phyloP scores from a whole-genome alignment of 2,797 vertebrate genomes.

The Pterois miles region DNA sequence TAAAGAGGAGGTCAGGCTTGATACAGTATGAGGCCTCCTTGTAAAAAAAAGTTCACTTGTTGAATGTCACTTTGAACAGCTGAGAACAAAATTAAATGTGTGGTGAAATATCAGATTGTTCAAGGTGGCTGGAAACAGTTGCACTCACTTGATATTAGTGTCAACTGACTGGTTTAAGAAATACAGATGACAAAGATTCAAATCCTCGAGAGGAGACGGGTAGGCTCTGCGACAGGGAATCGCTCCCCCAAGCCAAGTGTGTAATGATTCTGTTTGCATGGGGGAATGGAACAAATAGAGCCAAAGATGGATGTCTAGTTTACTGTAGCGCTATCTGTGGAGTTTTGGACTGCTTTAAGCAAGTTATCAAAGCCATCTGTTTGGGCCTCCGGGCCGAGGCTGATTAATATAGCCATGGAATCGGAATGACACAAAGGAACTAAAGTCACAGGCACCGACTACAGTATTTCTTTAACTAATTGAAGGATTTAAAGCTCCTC shows the following conservation, averaged over 20 bases:
- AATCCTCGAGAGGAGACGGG: conserved; percentile 58
- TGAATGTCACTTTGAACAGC: conserved; percentile 50
- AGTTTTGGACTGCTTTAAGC: conserved; percentile 80
- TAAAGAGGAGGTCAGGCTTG: conserved; percentile 4
- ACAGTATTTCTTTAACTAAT: conserved; percentile 77
- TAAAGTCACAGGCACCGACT: conserved; percentile 72
- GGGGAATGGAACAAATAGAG: conserved; percentile 68
- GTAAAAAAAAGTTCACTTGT: conserved; percentile 19
- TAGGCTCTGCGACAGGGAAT: conserved; percentile 70
- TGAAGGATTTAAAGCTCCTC: conserved; percentile 47
- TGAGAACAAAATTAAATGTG: background rate
- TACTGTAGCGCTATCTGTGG: conserved; percentile 76
- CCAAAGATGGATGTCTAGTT: conserved; percentile 78
- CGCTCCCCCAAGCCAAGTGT: conserved; percentile 70
- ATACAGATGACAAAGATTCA: conserved; percentile 67
- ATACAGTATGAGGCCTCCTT: background rate
- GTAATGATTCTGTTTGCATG: conserved; percentile 77
- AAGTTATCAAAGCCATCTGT: conserved; percentile 84
- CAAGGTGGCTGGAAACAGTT: conserved; percentile 61
- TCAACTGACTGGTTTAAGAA: conserved; percentile 71
- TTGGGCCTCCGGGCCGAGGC: conserved; percentile 71
- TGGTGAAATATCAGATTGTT: conserved; percentile 62
- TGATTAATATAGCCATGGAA: conserved; percentile 86
- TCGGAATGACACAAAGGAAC: conserved; percentile 77
- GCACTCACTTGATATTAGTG: conserved; percentile 68